Base-by-base conservation (phyloP, 1,140 invertebrate species). In the Ganaspis sp. region DNA sequence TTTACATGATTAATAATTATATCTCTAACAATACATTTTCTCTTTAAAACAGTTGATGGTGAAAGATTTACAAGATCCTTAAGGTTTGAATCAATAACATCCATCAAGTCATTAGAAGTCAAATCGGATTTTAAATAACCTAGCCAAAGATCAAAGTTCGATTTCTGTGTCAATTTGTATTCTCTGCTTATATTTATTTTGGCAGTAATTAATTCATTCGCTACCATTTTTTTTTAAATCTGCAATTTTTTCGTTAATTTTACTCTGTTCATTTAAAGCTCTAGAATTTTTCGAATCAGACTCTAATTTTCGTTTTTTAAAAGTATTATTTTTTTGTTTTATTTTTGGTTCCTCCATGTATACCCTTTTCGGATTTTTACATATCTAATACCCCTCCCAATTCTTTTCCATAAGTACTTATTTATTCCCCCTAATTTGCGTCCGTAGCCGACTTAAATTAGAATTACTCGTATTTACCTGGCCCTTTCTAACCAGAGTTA, bases 1-100 rank as follows among this genome's bases (percentile, higher is more conserved):
- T 77, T 78, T 64, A 82, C 5, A 34, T 53, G 64, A 64, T 73
- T 73, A 0, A 40, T 74, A n/a, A 82, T 82, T 9, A 81, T 76
- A 17, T 82, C 75, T 77, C 81, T 82, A 6, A n/a, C 15, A 17
- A 49, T 4, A 5, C 11, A 0, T 17, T 49, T 12, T 15, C 45
- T 49, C 8, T 49, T 17, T 4, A 49, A 17, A 17, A n/a, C 17
- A 1, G 1, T 19, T 0, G 15, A 49, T 17, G 9, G 0, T 19
- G 45, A 49, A 49, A 49, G 0, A 49, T 49, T 49, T 17, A 4
- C 45, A 17, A n/a, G 8, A 5, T 3, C 17, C 17, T 49, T 49
- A 15, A 49, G 5, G 5, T 49, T 49, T 8, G 9, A 3, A n/a
- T 49, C n/a, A 1, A 49, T 3, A 5, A 49, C 6, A n/a, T n/a